Evolutionary conservation across 64 coral and sea anemone genomes (phyloP).

Genomic region (Actinia tenebrosa): DNA sequence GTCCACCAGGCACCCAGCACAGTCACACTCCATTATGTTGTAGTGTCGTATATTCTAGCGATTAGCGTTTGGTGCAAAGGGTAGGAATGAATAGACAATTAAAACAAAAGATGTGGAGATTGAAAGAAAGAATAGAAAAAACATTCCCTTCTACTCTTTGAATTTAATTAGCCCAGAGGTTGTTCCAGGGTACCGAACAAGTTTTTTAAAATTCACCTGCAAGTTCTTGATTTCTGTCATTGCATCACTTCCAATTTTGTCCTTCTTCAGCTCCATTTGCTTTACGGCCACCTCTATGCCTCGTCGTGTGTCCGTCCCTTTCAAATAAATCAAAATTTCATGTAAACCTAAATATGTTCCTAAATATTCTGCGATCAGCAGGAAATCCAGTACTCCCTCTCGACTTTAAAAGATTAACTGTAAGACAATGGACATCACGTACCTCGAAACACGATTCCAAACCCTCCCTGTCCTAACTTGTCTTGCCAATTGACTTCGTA

Average conservation of each 20-base stretch:
- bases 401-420: too few species aligned
- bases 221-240: neutral
- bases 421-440: neutral
- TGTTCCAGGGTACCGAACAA: too few species aligned
- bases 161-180: too few species aligned
- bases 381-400: too few species aligned
- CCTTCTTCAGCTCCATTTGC: neutral
- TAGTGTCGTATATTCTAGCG: too few species aligned
- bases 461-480: neutral
- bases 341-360: too few species aligned
- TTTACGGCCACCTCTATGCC: neutral
- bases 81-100: neutral
- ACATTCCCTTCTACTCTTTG: neutral
- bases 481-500: neutral
- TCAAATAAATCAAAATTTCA: neutral
- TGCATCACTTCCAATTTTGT: neutral
- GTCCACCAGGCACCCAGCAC: too few species aligned
- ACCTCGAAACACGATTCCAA: slow-evolving; percentile 1
- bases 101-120: neutral
- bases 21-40: too few species aligned
- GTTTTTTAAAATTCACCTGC: neutral
- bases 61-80: too few species aligned
- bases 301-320: neutral
- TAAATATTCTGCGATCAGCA: too few species aligned
- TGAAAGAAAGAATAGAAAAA: neutral